phyloP scores from a whole-genome alignment of 2,888 invertebrate genomes.

The Drosophila affinis region DNA sequence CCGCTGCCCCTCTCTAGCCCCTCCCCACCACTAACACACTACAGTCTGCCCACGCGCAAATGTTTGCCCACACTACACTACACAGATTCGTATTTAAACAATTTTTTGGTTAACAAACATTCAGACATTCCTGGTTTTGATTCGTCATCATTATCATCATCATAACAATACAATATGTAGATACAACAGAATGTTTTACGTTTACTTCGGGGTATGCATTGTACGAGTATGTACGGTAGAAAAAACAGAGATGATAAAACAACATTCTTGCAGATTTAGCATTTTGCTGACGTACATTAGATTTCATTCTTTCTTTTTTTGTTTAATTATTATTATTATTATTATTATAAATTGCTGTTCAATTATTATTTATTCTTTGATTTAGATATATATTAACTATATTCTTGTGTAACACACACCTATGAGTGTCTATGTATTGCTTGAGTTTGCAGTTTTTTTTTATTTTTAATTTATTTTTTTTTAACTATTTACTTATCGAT shows the following conservation, averaged over 20 bases:
- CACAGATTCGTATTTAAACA: conserved; percentile 38
- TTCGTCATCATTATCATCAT: conserved; percentile 55
- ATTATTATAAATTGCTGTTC: conserved; percentile 48
- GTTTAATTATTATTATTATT: conserved; percentile 9
- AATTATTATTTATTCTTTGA: conserved; percentile 34
- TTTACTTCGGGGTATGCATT: conserved; percentile 27
- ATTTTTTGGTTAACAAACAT: conserved; percentile 39
- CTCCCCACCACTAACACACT: not conserved
- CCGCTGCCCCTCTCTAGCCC: too few relatives aligned
- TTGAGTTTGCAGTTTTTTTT: conserved; percentile 53
- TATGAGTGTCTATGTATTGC: conserved; percentile 78
- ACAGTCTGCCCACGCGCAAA: conserved; percentile 45
- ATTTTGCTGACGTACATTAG: conserved; percentile 11
- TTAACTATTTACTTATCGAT: conserved; percentile 75
- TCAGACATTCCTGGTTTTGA: conserved; percentile 38
- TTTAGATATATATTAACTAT: conserved; percentile 56
- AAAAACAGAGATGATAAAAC: conserved; percentile 42
- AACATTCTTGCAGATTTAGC: conserved; percentile 38
- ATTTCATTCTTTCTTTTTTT: not conserved
- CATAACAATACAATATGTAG: conserved; percentile 55
- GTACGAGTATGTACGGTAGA: not conserved
- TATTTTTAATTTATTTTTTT: conserved; percentile 28
- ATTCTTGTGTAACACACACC: conserved; percentile 73
- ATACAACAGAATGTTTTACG: conserved; percentile 50
- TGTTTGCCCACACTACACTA: conserved; percentile 18